A percentile compares a stretch with the other conserved stretches of the same genome.
These are phyloP conservation scores for Eulemur albifrons DNA, from an alignment of 2,797 vertebrate genomes.

Conservation along the genomic window DNA sequence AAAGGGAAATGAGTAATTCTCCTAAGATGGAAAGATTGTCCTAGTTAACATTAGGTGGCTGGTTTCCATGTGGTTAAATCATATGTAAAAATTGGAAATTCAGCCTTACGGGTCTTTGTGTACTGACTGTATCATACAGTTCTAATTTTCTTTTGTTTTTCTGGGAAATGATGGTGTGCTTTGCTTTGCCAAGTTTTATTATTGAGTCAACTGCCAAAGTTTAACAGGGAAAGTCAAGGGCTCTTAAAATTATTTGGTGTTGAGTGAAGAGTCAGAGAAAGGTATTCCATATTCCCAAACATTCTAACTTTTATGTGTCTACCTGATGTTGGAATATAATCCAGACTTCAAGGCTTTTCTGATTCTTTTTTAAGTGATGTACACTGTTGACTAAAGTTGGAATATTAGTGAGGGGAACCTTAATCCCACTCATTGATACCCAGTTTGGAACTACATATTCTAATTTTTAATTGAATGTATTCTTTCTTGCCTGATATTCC, in stretches of 20 bases:
- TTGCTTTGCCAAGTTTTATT: slow-evolving; percentile 88
- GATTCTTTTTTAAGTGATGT: slow-evolving; percentile 71
- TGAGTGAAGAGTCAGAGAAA: slow-evolving; percentile 90
- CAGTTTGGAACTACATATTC: slow-evolving; percentile 29
- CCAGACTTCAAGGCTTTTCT: slow-evolving; percentile 79
- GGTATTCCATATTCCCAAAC: slow-evolving; percentile 79
- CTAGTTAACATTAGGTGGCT: slow-evolving; percentile 23
- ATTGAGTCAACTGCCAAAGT: slow-evolving; percentile 87
- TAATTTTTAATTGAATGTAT: slow-evolving; percentile 20
- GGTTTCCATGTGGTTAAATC: slow-evolving; percentile 37
- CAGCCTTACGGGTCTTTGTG: slow-evolving; percentile 41
- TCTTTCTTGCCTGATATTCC: not conserved
- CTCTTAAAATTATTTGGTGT: slow-evolving; percentile 89
- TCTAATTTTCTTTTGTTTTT: slow-evolving; percentile 82
- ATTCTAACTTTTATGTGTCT: slow-evolving; percentile 86
- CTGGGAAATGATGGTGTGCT: slow-evolving; percentile 75
- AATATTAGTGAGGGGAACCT: slow-evolving; percentile 42
- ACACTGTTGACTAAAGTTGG: slow-evolving; percentile 22
- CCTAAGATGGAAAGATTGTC: slow-evolving; percentile 44
- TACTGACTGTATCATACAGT: slow-evolving; percentile 68
- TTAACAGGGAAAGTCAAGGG: slow-evolving; percentile 87
- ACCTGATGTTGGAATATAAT: slow-evolving; percentile 75
- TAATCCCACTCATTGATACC: not conserved
- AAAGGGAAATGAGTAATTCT: slow-evolving; percentile 45
- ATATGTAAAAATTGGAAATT: slow-evolving; percentile 46